Conservation (phyloP, 2,797 vertebrate species). For the Zenarchopterus dispar region DNA sequence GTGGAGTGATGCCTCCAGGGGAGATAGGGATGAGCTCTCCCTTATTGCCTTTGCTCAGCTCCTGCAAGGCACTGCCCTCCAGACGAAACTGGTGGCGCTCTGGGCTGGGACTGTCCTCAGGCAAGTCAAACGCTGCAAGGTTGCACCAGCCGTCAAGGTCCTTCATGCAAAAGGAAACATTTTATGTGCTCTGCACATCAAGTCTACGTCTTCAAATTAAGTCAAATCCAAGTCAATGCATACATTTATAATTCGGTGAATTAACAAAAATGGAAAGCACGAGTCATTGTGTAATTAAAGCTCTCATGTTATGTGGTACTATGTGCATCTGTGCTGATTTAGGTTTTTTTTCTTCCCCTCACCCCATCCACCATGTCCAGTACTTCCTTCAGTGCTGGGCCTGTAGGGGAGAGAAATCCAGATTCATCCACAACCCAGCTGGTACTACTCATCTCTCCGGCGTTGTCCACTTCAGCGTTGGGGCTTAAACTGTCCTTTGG, state of each 20-base stretch:
- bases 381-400: conserved; percentile 88
- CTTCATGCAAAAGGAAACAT: conserved; percentile 65
- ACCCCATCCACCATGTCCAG: conserved; percentile 96
- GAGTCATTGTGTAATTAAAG: too few species aligned
- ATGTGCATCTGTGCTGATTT: too few species aligned
- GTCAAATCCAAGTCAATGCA: too few species aligned
- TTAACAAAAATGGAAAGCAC: too few species aligned
- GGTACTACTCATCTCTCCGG: conserved; percentile 70
- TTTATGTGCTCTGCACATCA: background rate
- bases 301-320: too few species aligned
- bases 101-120: conserved; percentile 80
- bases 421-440: conserved; percentile 92
- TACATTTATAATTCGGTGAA: too few species aligned
- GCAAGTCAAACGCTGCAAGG: conserved; percentile 91
- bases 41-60: conserved; percentile 91
- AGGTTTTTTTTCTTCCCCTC: conserved; percentile 49
- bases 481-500: conserved; percentile 64
- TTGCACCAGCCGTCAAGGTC: conserved; percentile 95
- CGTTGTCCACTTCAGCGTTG: conserved; percentile 52
- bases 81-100: conserved; percentile 91
- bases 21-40: conserved; percentile 98
- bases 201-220: background rate
- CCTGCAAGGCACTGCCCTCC: conserved; percentile 92
- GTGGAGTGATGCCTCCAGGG: conserved; percentile 86
- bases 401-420: conserved; percentile 87